These are phyloP conservation scores for Crocodylus rhombifer DNA, from an alignment of 2,797 vertebrate genomes.

Conservation along the genomic window DNA sequence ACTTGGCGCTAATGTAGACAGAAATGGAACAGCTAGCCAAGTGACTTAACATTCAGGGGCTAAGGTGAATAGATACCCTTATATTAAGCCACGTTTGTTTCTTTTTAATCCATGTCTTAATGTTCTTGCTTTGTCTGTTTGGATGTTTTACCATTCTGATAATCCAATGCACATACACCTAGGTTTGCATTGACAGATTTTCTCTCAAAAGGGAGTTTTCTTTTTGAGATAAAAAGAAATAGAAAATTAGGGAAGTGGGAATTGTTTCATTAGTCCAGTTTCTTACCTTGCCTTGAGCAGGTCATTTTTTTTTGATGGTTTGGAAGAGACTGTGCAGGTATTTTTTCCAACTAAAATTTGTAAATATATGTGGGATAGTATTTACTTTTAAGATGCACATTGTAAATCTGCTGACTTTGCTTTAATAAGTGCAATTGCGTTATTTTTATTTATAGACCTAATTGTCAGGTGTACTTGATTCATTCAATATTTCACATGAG, in stretches of 20 bases:
- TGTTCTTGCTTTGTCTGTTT: neutral
- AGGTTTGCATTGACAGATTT: accelerated
- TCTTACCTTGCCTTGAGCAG: neutral
- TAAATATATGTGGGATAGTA: neutral
- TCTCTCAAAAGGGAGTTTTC: neutral
- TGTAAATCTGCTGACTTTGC: neutral
- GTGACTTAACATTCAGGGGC: accelerated
- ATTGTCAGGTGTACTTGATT: neutral
- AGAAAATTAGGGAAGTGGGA: neutral
- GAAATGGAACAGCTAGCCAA: neutral
- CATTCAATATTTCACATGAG: accelerated
- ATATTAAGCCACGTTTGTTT: neutral
- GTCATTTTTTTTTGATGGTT: neutral
- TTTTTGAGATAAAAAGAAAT: neutral
- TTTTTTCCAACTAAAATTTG: neutral
- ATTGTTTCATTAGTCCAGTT: accelerated
- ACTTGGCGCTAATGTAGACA: accelerated
- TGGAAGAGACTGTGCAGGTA: neutral
- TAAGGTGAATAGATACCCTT: neutral
- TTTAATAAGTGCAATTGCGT: neutral
- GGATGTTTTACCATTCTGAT: neutral
- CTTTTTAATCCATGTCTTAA: neutral
- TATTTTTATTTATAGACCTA: neutral
- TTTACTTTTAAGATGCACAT: neutral
- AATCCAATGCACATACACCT: neutral